A percentile compares a stretch with the other conserved stretches of the same genome.
phyloP scores from a whole-genome alignment of 2,797 vertebrate genomes.

The Sebastes melanostomus region DNA sequence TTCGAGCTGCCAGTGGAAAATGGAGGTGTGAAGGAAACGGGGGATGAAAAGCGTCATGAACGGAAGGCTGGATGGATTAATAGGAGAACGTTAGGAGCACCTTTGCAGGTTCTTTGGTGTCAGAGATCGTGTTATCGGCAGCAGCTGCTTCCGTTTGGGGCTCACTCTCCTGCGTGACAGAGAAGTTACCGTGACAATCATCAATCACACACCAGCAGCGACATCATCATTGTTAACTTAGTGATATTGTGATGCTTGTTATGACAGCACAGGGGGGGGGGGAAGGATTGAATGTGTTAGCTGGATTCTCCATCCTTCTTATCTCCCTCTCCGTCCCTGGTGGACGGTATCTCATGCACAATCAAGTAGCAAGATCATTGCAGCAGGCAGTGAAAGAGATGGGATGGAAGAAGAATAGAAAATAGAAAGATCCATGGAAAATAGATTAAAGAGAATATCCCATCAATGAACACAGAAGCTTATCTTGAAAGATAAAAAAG shows the following conservation, averaged over 20 bases:
- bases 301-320: background rate
- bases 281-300: background rate
- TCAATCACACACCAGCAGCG: slow-evolving; percentile 35
- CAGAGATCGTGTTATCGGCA: slow-evolving; percentile 59
- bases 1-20: slow-evolving; percentile 13
- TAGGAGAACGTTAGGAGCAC: slow-evolving; percentile 63
- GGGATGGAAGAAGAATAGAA: slow-evolving; percentile 4
- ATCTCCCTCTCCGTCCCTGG: background rate
- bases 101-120: slow-evolving; percentile 77
- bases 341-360: slow-evolving; percentile 39
- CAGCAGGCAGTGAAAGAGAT: slow-evolving; percentile 10
- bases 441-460: slow-evolving; percentile 20
- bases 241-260: background rate
- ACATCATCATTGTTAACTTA: slow-evolving; percentile 10
- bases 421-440: background rate
- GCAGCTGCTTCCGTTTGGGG: slow-evolving; percentile 55
- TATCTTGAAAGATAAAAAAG: background rate
- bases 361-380: background rate
- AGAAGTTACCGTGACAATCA: slow-evolving; percentile 60
- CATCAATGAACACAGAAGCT: background rate
- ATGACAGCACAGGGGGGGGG: background rate
- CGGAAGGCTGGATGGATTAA: slow-evolving; percentile 35
- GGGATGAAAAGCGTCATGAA: slow-evolving; percentile 6
- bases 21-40: slow-evolving; percentile 7
- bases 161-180: slow-evolving; percentile 61